Conservation (phyloP, 2,797 vertebrate genomes). For the Sciurus vulgaris region DNA sequence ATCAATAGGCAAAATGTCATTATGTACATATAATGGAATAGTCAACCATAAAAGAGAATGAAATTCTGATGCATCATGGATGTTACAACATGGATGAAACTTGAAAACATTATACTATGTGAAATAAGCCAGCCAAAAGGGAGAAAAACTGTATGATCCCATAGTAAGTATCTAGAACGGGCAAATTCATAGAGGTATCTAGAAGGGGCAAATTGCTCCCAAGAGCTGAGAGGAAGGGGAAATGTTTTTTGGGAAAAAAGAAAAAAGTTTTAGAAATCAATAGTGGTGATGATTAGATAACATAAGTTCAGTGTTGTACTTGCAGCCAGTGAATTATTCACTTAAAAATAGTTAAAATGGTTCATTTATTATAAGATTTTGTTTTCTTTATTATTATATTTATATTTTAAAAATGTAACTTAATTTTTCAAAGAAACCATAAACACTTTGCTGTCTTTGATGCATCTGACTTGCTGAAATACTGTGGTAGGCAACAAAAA, state of each 20-base stretch:
- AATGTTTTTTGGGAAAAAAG: neutral
- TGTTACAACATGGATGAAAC: neutral
- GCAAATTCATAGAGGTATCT: neutral
- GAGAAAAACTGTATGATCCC: neutral
- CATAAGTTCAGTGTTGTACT: neutral
- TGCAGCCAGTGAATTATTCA: neutral
- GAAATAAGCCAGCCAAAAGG: neutral
- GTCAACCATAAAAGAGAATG: neutral
- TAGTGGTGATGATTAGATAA: neutral
- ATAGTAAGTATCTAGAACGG: neutral
- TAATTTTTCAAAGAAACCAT: neutral
- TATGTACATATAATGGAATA: neutral
- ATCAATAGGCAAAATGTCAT: neutral
- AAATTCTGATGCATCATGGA: neutral
- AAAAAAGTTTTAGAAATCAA: neutral
- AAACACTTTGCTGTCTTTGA: neutral
- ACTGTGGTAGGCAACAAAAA: neutral
- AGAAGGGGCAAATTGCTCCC: neutral
- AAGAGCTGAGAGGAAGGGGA: neutral
- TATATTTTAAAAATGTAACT: no score
- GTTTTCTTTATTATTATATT: no score
- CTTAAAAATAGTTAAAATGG: neutral
- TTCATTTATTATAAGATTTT: neutral
- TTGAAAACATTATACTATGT: neutral
- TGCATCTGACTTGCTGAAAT: neutral